A percentile compares a stretch with the other conserved stretches of the same genome.
Evolutionary conservation across 2,113 vertebrate genomes (phyloP).

Genomic region (Xiphophorus maculatus): DNA sequence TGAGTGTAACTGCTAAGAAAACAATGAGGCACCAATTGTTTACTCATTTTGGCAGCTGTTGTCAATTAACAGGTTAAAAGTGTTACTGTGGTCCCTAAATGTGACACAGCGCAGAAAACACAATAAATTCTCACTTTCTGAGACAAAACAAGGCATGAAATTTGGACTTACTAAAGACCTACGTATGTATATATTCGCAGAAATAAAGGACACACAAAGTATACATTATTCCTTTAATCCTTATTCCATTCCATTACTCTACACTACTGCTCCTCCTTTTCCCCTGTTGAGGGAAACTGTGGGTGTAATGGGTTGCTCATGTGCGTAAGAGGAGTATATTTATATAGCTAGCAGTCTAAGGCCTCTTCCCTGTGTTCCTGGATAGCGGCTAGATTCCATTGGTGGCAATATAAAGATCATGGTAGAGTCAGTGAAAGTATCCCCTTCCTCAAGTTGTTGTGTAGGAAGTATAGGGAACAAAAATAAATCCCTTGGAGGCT

Average conservation of each 20-base stretch:
- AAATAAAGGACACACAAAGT: constrained; percentile 53
- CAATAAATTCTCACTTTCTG: constrained; percentile 46
- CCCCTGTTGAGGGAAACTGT: constrained; percentile 51
- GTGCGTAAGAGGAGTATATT: constrained; percentile 66
- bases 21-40: constrained; percentile 27
- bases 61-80: constrained; percentile 40
- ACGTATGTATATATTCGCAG: constrained; percentile 23
- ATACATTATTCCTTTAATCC: constrained; percentile 23
- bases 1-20: constrained; percentile 33
- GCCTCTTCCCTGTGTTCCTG: constrained; percentile 51
- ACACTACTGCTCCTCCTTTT: constrained; percentile 29
- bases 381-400: constrained; percentile 52
- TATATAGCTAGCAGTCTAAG: constrained; percentile 47
- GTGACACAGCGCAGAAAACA: constrained; percentile 25
- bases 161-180: constrained; percentile 45
- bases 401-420: constrained; percentile 44
- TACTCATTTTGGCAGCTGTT: constrained; percentile 36
- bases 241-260: not conserved
- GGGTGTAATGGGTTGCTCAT: constrained; percentile 62
- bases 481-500: constrained; percentile 18
- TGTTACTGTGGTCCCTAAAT: constrained; percentile 29
- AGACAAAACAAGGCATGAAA: constrained; percentile 38
- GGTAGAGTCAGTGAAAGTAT: constrained; percentile 40
- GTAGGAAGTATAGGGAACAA: constrained; percentile 26
- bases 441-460: constrained; percentile 33